Base-by-base conservation (phyloP, 2,888 invertebrate genomes). In the Athalia cordata region DNA sequence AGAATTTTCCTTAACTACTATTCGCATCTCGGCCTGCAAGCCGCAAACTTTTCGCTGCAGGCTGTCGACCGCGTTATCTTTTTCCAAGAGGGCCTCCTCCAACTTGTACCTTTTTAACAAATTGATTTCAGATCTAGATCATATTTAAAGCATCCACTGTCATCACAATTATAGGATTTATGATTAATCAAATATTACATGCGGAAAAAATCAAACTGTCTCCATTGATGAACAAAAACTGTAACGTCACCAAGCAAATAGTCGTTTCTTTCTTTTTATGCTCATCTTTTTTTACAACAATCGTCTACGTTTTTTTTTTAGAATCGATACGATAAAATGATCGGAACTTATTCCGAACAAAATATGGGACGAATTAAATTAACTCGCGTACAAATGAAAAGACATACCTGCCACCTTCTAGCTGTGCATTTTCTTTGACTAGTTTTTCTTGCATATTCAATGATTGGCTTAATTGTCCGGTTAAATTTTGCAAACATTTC, bases 391-490 rank as follows among this genome's bases (percentile, higher is more conserved):
- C n/a, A 29, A 55, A 7, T 64, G 13, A 45, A 77, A 43, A 47
- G 5, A 82, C 79, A 11, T 87, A 94, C 93, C 94, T 93, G 87
- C 93, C 94, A 75, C 93, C 93, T 90, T 95, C 94, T 83, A 95
- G 90, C 84, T 93, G 92, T 11, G 93, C 93, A 88, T 94, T 94
- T 88, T 94, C 94, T 5, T 92, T 92, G 0, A 93, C 94, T 75
- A 95, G 89, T 87, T 92, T 93, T 86, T 94, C 94, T 84, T 94
- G 94, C 93, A 94, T 93, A 82, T 92, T 92, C 87, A 94, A 93
- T 82, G 94, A 93, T 86, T 94, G 93, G 79, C 91, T 92, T 79
- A 94, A 90, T 84, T 93, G 93, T 83, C 93, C 92, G 8, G 93
- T 91, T 76, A 92, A 86, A 79, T 84, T 86, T 79, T 86, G 80